Evolutionary conservation across 2,888 invertebrate species (phyloP), one percentile per base, ranked within the genome.

Genomic region (Acleris laterana): DNA sequence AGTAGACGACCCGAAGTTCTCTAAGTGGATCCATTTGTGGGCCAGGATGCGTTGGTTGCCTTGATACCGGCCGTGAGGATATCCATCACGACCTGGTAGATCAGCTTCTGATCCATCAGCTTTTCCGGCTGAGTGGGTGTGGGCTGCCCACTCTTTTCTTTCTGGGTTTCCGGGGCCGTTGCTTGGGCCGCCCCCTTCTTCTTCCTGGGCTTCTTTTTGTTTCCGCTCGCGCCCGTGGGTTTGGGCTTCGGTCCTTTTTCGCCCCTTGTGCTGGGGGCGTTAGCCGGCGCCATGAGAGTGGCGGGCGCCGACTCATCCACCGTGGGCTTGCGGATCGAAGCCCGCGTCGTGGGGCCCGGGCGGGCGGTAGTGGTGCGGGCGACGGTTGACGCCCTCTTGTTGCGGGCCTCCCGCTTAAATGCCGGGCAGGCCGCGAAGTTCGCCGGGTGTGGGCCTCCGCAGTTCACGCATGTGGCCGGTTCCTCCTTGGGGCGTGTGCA

Each of bases 51-150:
- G 13, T 1, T 4, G 1, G 1, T 38, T 38, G 1, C 38, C 4
- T 1, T 1, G 38, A 4, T 1, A 3, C 4, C 11, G 25, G 2
- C 9, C 2, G 1, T 13, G 16, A 1, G 0, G 32, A 3, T 1
- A 7, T 3, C 3, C 1, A 1, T 16, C 1, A 42, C 42, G 42
- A 42, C 2, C 25, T 5, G 5, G 0, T 0, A 5, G 0, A 25
- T 22, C 22, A 22, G 0, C 0, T 22, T 22, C 3, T 22, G 3
- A 5, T 25, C 25, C 25, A 25, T 5, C 25, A 0, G 25, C 0
- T 5, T n/a, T n/a, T n/a, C n/a, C n/a, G n/a, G n/a, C n/a, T 5
- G 5, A 0, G 42, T 42, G 2, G 42, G 13, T 1, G 42, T 9
- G 42, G 16, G 16, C 38, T 13, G 7, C 38, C 9, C 11, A 42